Conservation (phyloP, 2,888 invertebrate genomes). For the Cataglyphis albicans region DNA sequence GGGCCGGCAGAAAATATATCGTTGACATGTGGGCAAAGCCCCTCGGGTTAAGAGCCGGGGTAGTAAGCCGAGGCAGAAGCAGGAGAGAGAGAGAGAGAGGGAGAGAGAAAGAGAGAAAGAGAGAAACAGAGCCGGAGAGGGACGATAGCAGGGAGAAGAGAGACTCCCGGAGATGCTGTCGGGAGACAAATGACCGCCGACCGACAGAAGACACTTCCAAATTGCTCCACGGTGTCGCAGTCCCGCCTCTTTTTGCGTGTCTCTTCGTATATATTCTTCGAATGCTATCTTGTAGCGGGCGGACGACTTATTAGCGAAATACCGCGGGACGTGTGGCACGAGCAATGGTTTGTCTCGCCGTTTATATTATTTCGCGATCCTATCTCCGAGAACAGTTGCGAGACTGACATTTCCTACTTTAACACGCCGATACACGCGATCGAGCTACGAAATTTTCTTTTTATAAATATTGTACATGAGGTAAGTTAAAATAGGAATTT, state of each 20-base stretch:
- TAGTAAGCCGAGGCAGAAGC: slow-evolving; percentile 56
- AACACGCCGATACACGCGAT: not conserved
- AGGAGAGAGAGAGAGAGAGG: slow-evolving; percentile 41
- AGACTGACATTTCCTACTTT: not conserved
- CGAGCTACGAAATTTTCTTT: not conserved
- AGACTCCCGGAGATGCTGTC: slow-evolving; percentile 71
- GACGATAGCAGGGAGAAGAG: slow-evolving; percentile 53
- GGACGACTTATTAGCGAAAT: slow-evolving; percentile 77
- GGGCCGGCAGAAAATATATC: slow-evolving; percentile 85
- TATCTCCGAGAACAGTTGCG: not conserved
- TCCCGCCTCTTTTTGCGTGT: slow-evolving; percentile 76
- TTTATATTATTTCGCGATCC: slow-evolving; percentile 27
- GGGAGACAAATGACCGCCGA: slow-evolving; percentile 84
- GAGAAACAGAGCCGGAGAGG: slow-evolving; percentile 39
- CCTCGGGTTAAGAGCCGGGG: slow-evolving; percentile 74
- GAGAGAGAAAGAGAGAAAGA: slow-evolving; percentile 36
- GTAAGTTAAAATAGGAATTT: not conserved
- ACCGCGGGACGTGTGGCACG: slow-evolving; percentile 73
- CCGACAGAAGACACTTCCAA: slow-evolving; percentile 79
- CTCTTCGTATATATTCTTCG: slow-evolving; percentile 72
- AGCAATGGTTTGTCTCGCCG: slow-evolving; percentile 44
- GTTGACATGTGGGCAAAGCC: slow-evolving; percentile 83
- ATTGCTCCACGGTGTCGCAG: slow-evolving; percentile 77
- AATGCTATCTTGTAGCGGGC: slow-evolving; percentile 63
- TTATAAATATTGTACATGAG: not conserved